phyloP scores from a whole-genome alignment of 1,140 invertebrate species.

The Achatina immaculata region DNA sequence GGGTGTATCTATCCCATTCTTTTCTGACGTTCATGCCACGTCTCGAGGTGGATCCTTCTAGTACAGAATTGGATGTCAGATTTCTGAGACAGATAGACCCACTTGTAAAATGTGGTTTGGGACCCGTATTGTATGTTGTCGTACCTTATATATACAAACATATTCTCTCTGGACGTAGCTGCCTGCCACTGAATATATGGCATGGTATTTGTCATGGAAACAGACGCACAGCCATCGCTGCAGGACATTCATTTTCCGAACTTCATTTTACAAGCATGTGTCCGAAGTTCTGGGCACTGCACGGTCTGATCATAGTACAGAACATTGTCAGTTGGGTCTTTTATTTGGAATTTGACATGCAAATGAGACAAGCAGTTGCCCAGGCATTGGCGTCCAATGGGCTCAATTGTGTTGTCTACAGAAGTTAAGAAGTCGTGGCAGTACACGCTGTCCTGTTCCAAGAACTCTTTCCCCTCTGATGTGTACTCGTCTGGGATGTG shows the following conservation, averaged over 20 bases:
- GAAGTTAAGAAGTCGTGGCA: conserved; percentile 48
- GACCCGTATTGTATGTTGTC: too few species aligned
- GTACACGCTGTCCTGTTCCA: conserved; percentile 43
- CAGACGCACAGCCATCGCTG: too few species aligned
- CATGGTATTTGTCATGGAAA: background rate
- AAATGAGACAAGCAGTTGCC: conserved; percentile 43
- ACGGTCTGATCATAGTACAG: conserved; percentile 37
- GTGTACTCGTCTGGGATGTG: background rate
- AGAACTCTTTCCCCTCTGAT: conserved; percentile 36
- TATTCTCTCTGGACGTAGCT: too few species aligned
- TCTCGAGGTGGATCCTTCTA: too few species aligned
- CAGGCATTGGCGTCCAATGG: conserved; percentile 22
- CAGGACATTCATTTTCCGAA: conserved; percentile 14
- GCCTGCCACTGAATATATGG: background rate
- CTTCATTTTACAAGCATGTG: conserved; percentile 25
- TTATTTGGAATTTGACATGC: conserved; percentile 39
- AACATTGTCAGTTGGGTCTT: conserved; percentile 21
- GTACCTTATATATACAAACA: too few species aligned
- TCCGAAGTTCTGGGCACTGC: conserved; percentile 21
- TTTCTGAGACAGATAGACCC: too few species aligned
- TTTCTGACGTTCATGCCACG: too few species aligned
- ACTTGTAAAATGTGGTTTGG: too few species aligned
- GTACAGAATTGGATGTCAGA: too few species aligned
- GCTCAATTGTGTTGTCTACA: conserved; percentile 23
- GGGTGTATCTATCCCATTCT: too few species aligned